These are phyloP conservation scores for Ginglymostoma cirratum DNA, from an alignment of 2,113 vertebrate species.

Conservation along the genomic window DNA sequence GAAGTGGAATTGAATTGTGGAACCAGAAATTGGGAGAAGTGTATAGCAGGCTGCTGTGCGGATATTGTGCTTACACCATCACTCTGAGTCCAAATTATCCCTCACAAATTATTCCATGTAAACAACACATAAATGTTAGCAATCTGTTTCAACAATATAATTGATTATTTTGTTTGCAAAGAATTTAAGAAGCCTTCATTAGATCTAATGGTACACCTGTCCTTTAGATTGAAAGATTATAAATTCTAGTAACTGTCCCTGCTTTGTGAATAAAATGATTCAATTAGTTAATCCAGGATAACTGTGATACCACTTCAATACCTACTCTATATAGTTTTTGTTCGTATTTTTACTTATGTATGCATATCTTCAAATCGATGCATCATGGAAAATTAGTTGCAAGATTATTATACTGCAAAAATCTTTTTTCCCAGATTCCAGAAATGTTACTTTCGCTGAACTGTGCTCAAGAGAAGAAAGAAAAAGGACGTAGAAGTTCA, in stretches of 20 bases:
- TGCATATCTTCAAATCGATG: background rate
- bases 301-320: background rate
- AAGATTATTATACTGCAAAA: background rate
- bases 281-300: background rate
- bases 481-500: slow-evolving; percentile 50
- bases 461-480: slow-evolving; percentile 52
- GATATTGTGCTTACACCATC: background rate
- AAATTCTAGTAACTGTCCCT: background rate
- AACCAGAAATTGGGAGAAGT: background rate
- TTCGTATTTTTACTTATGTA: background rate
- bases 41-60: background rate
- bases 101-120: background rate
- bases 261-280: background rate
- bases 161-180: background rate
- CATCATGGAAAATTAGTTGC: background rate
- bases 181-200: background rate
- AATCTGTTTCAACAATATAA: background rate
- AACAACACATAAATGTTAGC: background rate
- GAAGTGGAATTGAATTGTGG: background rate
- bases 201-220: background rate
- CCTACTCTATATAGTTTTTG: background rate
- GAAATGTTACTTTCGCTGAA: slow-evolving; percentile 74
- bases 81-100: background rate
- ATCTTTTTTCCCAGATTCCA: slow-evolving; percentile 69
- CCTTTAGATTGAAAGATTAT: background rate